Percentiles rank a stretch among this genome's conserved stretches.
phyloP scores from a whole-genome alignment of 2,888 invertebrate genomes.

The Anarsia innoxiella region DNA sequence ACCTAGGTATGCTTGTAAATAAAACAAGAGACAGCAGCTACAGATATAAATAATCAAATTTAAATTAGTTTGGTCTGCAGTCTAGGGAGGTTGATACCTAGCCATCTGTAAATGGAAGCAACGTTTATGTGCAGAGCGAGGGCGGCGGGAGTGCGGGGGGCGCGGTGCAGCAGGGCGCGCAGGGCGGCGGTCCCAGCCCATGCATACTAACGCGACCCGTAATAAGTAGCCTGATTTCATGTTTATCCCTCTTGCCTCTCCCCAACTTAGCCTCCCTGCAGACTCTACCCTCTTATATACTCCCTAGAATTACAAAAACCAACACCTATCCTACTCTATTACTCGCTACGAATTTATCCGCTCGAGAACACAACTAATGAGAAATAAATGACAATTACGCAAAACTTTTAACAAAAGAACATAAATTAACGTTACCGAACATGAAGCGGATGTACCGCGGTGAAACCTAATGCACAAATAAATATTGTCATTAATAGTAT shows the following conservation, averaged over 20 bases:
- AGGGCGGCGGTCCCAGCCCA: constrained; percentile 63
- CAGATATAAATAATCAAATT: constrained; percentile 28
- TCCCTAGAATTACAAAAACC: background rate
- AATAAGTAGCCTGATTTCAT: constrained; percentile 64
- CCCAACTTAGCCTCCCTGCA: constrained; percentile 5
- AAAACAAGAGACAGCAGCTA: constrained; percentile 4
- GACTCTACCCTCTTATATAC: background rate
- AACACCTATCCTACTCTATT: too few relatives aligned
- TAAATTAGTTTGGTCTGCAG: constrained; percentile 41
- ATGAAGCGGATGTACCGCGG: constrained; percentile 32
- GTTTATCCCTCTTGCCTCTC: constrained; percentile 39
- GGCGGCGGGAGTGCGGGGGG: constrained; percentile 11
- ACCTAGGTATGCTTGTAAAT: constrained; percentile 2
- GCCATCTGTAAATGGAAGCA: constrained; percentile 50
- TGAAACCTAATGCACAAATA: constrained; percentile 53
- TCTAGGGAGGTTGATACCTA: constrained; percentile 23
- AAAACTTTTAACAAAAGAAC: constrained; percentile 34
- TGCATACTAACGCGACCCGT: constrained; percentile 68
- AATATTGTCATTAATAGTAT: constrained; percentile 41
- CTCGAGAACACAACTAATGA: constrained; percentile 13
- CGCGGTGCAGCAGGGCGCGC: constrained; percentile 42
- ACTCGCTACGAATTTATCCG: too few relatives aligned
- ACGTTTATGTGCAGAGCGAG: constrained; percentile 42
- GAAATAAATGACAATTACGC: constrained; percentile 21
- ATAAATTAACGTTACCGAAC: constrained; percentile 30